Percentiles rank a stretch among this genome's conserved stretches.
Evolutionary conservation across 2,888 invertebrate species (phyloP).

Genomic region (Nematopogon swammerdamellus): DNA sequence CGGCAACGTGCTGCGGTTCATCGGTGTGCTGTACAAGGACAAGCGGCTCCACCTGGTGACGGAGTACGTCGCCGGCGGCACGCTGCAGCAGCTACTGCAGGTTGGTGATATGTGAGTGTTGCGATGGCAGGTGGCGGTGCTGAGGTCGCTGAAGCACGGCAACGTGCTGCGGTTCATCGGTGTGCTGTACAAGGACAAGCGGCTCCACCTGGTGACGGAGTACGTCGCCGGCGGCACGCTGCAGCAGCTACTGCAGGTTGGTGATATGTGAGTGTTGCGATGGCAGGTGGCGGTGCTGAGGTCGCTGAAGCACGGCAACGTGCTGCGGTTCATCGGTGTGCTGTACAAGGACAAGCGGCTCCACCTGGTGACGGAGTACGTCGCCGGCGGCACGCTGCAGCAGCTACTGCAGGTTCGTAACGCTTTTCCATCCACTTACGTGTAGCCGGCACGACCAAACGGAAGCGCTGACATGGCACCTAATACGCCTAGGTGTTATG

Average conservation of each 20-base stretch:
- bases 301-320: conserved; percentile 85
- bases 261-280: too few relatives aligned
- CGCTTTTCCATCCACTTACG: too few relatives aligned
- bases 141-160: conserved; percentile 83
- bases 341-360: conserved; percentile 89
- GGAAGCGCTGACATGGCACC: background rate
- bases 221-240: conserved; percentile 78
- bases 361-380: conserved; percentile 90
- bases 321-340: conserved; percentile 88
- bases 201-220: conserved; percentile 89
- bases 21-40: conserved; percentile 91
- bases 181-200: conserved; percentile 88
- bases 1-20: conserved; percentile 86
- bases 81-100: conserved; percentile 80
- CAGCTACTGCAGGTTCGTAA: conserved; percentile 68
- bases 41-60: conserved; percentile 88
- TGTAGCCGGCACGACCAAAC: background rate
- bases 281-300: conserved; percentile 83
- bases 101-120: conserved; percentile 23
- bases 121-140: conserved; percentile 72
- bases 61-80: conserved; percentile 90
- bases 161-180: conserved; percentile 91
- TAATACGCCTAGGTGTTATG: background rate
- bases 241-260: conserved; percentile 68
- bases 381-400: conserved; percentile 87